Evolutionary conservation across 2,113 vertebrate genomes (phyloP).

Genomic region (Melanerpes aurifrons): DNA sequence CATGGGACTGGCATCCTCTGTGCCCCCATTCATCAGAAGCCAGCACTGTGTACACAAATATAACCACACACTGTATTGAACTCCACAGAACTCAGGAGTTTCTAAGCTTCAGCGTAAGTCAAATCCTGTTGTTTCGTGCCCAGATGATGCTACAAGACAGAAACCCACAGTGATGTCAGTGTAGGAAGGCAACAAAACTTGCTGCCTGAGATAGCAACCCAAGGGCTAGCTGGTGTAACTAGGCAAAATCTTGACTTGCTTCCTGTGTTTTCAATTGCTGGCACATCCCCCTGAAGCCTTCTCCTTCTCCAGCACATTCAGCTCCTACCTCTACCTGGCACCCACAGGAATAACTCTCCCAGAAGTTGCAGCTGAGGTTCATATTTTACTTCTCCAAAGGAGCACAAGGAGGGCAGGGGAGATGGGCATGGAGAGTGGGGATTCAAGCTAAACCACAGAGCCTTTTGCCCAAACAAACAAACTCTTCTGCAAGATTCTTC

Average conservation of each 20-base stretch:
- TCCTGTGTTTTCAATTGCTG: background rate
- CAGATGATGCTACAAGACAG: background rate
- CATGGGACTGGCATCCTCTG: accelerated
- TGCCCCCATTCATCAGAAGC: background rate
- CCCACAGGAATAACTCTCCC: background rate
- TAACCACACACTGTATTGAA: accelerated
- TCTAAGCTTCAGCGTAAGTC: background rate
- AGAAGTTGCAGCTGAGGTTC: background rate
- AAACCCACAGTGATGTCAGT: accelerated
- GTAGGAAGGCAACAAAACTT: accelerated
- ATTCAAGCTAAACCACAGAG: accelerated
- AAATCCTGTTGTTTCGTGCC: background rate
- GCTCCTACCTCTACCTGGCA: background rate
- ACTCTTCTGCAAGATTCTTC: background rate
- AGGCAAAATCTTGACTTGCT: background rate
- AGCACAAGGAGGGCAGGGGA: accelerated
- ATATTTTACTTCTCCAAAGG: accelerated
- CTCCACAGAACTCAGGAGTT: background rate
- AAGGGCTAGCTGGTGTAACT: background rate
- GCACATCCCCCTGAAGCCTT: accelerated
- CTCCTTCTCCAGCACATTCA: background rate
- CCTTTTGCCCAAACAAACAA: background rate
- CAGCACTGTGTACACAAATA: accelerated
- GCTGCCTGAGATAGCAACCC: background rate
- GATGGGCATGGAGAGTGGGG: accelerated